These are phyloP conservation scores for Sapajus apella DNA, from an alignment of 2,113 vertebrate genomes.

Conservation along the genomic window DNA sequence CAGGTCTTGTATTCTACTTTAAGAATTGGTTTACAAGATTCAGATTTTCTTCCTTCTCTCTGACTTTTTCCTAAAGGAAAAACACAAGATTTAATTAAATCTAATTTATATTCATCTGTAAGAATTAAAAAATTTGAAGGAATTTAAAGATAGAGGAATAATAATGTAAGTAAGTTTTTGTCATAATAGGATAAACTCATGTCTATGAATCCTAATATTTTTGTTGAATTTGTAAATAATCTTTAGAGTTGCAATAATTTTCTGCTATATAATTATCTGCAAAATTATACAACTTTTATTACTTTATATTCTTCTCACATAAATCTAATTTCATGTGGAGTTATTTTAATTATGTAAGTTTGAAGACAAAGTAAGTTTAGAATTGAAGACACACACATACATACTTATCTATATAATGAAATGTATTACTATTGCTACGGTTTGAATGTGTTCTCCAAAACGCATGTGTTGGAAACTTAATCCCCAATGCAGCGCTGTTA, in stretches of 20 bases:
- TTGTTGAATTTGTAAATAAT: not conserved
- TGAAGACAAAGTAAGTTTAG: conserved; percentile 13
- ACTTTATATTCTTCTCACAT: not conserved
- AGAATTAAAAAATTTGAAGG: not conserved
- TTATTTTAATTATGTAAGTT: conserved; percentile 28
- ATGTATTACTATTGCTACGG: not conserved
- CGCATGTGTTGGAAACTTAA: not conserved
- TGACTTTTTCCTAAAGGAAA: conserved; percentile 92
- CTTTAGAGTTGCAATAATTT: conserved; percentile 9
- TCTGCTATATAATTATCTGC: not conserved
- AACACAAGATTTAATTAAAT: conserved; percentile 65
- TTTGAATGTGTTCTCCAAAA: not conserved
- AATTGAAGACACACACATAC: conserved; percentile 1
- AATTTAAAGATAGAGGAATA: not conserved
- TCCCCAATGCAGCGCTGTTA: not conserved
- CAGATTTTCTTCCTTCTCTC: conserved; percentile 94
- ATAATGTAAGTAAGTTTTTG: not conserved
- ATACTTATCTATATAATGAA: conserved; percentile 1
- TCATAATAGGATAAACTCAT: not conserved
- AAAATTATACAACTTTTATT: not conserved
- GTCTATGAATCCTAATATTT: not conserved
- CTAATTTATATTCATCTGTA: conserved; percentile 39
- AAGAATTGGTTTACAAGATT: conserved; percentile 98
- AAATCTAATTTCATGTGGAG: not conserved
- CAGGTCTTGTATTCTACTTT: conserved; percentile 98